Percentiles rank a stretch among this genome's conserved stretches.
These are phyloP conservation scores for Platalea minor DNA, from an alignment of 2,797 vertebrate species.

Conservation along the genomic window DNA sequence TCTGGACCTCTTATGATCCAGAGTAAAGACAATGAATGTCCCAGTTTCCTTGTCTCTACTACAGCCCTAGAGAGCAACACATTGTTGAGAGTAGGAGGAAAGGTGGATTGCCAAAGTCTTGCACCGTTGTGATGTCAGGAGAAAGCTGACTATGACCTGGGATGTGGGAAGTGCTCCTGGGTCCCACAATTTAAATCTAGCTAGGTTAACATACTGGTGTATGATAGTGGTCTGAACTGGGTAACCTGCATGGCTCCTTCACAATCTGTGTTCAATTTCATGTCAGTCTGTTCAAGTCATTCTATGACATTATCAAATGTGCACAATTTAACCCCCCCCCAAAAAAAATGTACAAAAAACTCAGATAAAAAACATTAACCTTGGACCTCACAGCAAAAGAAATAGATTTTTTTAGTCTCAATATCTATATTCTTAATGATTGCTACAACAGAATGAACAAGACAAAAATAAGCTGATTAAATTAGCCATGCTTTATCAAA, in stretches of 20 bases:
- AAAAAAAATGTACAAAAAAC: background rate
- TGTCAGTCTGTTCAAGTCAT: background rate
- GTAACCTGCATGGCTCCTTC: background rate
- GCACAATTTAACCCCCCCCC: background rate
- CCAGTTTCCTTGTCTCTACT: background rate
- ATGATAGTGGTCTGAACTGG: background rate
- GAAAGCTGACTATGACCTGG: background rate
- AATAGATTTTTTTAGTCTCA: background rate
- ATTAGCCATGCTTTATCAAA: background rate
- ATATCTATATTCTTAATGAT: background rate
- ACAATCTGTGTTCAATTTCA: background rate
- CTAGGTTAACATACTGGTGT: background rate
- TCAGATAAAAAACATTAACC: background rate
- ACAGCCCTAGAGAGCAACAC: background rate
- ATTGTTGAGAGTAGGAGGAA: background rate
- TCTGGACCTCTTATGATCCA: background rate
- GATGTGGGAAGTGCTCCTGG: background rate
- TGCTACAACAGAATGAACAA: background rate
- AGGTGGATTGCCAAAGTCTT: background rate
- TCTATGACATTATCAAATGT: background rate
- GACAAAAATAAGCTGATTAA: background rate
- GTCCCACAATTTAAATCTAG: background rate
- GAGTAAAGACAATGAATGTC: background rate
- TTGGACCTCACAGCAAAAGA: background rate
- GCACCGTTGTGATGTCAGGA: background rate